Percentiles rank a stretch among this genome's conserved stretches.
phyloP scores from a whole-genome alignment of 2,888 invertebrate genomes.

The Ochropleura plecta region DNA sequence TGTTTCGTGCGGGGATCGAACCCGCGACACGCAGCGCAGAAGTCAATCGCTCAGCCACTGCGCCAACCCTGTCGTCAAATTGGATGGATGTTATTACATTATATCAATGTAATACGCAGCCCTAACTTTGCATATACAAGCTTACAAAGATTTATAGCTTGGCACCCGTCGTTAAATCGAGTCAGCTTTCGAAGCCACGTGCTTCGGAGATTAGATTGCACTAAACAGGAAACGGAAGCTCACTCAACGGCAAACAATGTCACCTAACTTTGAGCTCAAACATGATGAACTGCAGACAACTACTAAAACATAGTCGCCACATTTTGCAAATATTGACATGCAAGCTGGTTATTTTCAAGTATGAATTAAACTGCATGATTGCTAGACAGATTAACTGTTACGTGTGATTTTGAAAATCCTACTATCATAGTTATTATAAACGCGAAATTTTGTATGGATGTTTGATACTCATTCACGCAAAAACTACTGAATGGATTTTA shows the following conservation, averaged over 20 bases:
- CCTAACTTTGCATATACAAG: not conserved
- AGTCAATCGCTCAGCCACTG: too few relatives aligned
- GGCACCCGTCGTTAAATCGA: not conserved
- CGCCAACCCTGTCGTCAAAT: too few relatives aligned
- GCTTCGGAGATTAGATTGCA: conserved; percentile 40
- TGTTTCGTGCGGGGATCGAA: too few relatives aligned
- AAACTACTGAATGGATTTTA: too few relatives aligned
- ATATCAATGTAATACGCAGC: conserved; percentile 2
- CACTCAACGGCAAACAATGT: conserved; percentile 35
- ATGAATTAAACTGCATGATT: not conserved
- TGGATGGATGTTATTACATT: too few relatives aligned
- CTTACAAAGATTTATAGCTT: conserved; percentile 17
- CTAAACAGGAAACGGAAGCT: conserved; percentile 15
- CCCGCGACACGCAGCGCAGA: too few relatives aligned
- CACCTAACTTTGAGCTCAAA: conserved; percentile 36
- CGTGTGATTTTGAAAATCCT: too few relatives aligned
- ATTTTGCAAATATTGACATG: not conserved
- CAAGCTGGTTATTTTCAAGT: not conserved
- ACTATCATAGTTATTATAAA: too few relatives aligned
- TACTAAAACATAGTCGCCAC: not conserved
- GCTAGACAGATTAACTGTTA: too few relatives aligned
- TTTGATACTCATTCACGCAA: too few relatives aligned
- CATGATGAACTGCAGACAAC: conserved; percentile 5
- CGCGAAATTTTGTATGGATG: too few relatives aligned
- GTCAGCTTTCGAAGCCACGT: conserved; percentile 33